Percentiles rank a stretch among this genome's conserved stretches.
Evolutionary conservation across 2,888 invertebrate genomes (phyloP).

Genomic region (Neelides folsomi): DNA sequence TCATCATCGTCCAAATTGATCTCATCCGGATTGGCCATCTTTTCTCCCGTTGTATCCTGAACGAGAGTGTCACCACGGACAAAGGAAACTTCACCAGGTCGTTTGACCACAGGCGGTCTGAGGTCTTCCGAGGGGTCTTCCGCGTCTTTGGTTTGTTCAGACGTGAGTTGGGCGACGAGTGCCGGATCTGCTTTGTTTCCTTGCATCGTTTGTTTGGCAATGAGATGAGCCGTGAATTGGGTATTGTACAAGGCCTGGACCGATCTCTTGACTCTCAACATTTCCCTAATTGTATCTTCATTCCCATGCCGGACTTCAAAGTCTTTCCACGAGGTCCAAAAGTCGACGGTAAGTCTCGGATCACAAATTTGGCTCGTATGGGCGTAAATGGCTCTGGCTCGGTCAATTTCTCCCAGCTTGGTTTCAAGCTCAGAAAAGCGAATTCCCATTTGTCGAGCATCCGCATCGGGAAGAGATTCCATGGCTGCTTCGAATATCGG

Average conservation of each 20-base stretch:
- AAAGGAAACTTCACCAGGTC: slow-evolving; percentile 45
- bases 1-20: slow-evolving; percentile 41
- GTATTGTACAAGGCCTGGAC: slow-evolving; percentile 97
- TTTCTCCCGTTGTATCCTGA: slow-evolving; percentile 46
- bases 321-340: slow-evolving; percentile 99
- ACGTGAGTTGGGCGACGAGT: slow-evolving; percentile 48
- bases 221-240: slow-evolving; percentile 44
- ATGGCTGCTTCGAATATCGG: slow-evolving; percentile 98
- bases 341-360: slow-evolving; percentile 80
- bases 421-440: slow-evolving; percentile 96
- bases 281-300: slow-evolving; percentile 97
- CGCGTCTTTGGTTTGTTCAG: not conserved
- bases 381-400: slow-evolving; percentile 90
- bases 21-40: slow-evolving; percentile 43
- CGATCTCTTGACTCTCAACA: slow-evolving; percentile 92
- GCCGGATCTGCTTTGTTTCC: slow-evolving; percentile 57
- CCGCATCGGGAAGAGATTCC: slow-evolving; percentile 76
- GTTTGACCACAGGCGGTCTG: slow-evolving; percentile 4
- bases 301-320: slow-evolving; percentile 98
- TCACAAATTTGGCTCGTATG: slow-evolving; percentile 99
- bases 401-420: slow-evolving; percentile 92
- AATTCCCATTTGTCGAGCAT: slow-evolving; percentile 88
- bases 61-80: slow-evolving; percentile 74
- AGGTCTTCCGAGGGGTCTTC: not conserved
- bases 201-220: slow-evolving; percentile 26